Percentiles rank a stretch among this genome's conserved stretches.
Evolutionary conservation across 2,113 vertebrate genomes (phyloP).

Genomic region (Candoia aspera): DNA sequence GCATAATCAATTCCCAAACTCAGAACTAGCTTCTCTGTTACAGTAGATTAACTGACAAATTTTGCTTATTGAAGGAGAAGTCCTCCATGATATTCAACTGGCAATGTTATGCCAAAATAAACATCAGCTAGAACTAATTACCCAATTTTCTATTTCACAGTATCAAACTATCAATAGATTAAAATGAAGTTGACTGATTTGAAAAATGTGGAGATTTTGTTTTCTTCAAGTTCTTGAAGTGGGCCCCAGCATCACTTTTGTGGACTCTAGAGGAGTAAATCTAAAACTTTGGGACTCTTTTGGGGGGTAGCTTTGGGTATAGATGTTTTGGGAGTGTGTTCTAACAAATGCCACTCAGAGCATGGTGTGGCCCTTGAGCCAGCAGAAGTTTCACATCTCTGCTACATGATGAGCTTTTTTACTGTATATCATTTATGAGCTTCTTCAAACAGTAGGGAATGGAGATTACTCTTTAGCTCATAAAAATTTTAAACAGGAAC

Average conservation of each 20-base stretch:
- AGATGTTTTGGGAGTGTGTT: too few relatives aligned
- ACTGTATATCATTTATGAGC: conserved; percentile 27
- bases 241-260: too few relatives aligned
- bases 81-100: neutral
- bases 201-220: conserved; percentile 51
- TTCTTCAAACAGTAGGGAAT: conserved; percentile 64
- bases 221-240: conserved; percentile 34
- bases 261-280: too few relatives aligned
- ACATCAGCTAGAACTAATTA: conserved; percentile 31
- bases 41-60: neutral
- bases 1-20: too few relatives aligned
- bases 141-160: conserved; percentile 22
- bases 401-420: too few relatives aligned
- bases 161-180: conserved; percentile 46
- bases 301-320: too few relatives aligned
- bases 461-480: conserved; percentile 37
- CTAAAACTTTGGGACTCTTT: too few relatives aligned
- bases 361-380: too few relatives aligned
- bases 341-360: too few relatives aligned
- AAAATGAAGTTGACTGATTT: conserved; percentile 30
- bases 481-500: conserved; percentile 48
- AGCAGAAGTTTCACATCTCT: too few relatives aligned
- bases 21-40: too few relatives aligned
- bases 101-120: conserved; percentile 31
- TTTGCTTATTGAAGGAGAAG: conserved; percentile 16